Base-by-base conservation (phyloP, 2,888 invertebrate genomes). In the Chalcis sispes region DNA sequence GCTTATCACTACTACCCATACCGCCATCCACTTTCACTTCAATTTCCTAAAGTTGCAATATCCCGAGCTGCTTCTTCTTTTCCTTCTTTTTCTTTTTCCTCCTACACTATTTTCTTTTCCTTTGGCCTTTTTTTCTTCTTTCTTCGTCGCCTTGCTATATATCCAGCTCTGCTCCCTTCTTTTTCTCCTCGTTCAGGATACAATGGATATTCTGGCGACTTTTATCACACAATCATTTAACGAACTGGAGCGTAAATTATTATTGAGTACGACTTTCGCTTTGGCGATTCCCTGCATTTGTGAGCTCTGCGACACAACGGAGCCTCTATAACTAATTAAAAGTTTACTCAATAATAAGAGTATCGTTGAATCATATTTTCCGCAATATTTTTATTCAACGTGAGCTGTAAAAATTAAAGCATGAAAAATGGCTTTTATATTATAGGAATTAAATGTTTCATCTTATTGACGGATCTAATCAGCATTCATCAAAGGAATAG, bases 31-130 rank as follows among this genome's bases (percentile, higher is more conserved):
- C 77, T 77, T 77, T 77, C 69, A 58, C 73, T 69, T 73, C 69
- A 77, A 77, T 77, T 77, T 77, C 70, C 72, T 64, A 77, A 77
- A 77, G 48, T 72, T 71, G 67, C 70, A 71, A 64, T 64, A 74
- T 59, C 36, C 27, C 42, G 20, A 27, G 25, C 25, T 10, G 56
- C 58, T 71, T 15, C 48, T 50, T 32, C 56, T 58, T 32, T 48
- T 23, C 40, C 23, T 29, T 3, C 40, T 32, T 64, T 42, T 32
- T 27, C 36, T 42, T 20, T 25, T 70, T 29, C 46, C 13, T 32
- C 50, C n/a, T 32, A 50, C 40, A 48, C 46, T 13, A 36, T 8
- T 27, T 36, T 27, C 40, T 27, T n/a, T 20, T 36, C 25, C 2
- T 46, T 2, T 20, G 15, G 5, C 52, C 32, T 29, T 62, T 15